Base-by-base conservation (phyloP, 2,888 invertebrate species). In the Limenitis camilla region DNA sequence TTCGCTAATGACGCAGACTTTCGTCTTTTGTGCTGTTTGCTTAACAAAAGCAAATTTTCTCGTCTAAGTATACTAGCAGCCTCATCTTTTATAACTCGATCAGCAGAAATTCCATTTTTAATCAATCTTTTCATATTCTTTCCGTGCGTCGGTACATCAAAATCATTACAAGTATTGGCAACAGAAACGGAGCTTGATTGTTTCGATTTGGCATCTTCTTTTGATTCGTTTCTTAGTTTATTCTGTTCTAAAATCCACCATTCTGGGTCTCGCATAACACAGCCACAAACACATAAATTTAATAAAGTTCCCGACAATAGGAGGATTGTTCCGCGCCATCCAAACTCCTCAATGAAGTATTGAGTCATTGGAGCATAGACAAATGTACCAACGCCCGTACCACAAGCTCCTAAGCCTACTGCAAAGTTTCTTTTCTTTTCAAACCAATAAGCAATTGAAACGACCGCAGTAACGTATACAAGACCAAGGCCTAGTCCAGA, bases 381-480 rank as follows among this genome's bases (percentile, higher is more conserved):
- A 67, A 96, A 95, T 0, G 96, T 97, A 8, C 96, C 96, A 43
- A 96, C 92, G 0, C 96, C 96, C 0, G 95, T 95, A 5, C 96
- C 96, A 64, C 95, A 95, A 0, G 96, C 96, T 1, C 95, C 94
- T 50, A 96, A 85, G 2, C 96, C 95, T 5, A 95, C 95, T 5
- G 96, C 96, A 59, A 96, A 89, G 41, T 94, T 94, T 35, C 96
- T 89, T 69, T 93, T 93, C 76, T 94, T 94, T 66, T 96, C 96
- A 76, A 97, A 97, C 93, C 96, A 97, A 72, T 95, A 96, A 6
- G 96, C 96, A 53, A 97, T 94, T 49, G 94, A 94, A 5, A 96
- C 96, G 5, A 96, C 96, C 5, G 96, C 96, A 2, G 96, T 94
- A 8, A 96, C 96, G 72, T 96, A 96, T 47, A 94, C 94, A 45